phyloP scores from a whole-genome alignment of 1,140 invertebrate genomes.

The Aphis gossypii region DNA sequence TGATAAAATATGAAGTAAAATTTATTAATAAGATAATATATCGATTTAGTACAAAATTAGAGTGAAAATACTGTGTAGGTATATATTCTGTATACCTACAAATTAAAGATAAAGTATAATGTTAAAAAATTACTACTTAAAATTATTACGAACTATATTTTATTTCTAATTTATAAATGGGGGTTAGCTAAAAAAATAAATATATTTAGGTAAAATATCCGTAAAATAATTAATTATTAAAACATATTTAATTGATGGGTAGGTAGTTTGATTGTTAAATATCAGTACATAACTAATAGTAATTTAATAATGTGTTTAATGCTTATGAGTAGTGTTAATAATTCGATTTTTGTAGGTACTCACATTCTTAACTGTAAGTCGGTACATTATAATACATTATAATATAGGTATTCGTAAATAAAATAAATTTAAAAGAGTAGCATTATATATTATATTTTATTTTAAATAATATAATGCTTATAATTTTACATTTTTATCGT shows the following conservation, averaged over 20 bases:
- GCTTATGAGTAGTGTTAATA: too few species aligned
- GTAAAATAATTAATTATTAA: not conserved
- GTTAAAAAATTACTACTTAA: not conserved
- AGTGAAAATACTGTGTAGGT: not conserved
- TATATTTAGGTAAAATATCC: not conserved
- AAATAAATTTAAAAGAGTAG: too few species aligned
- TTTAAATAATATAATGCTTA: not conserved
- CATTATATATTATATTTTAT: too few species aligned
- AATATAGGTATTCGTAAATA: too few species aligned
- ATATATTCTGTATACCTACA: not conserved
- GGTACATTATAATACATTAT: too few species aligned
- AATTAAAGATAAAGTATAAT: not conserved
- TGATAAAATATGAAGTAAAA: not conserved
- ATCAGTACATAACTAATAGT: not conserved
- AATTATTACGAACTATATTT: not conserved
- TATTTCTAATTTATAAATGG: not conserved
- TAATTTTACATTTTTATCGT: not conserved
- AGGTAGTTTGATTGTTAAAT: not conserved
- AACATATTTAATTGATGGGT: not conserved
- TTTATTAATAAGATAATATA: not conserved
- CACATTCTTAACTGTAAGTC: too few species aligned
- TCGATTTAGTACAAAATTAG: not conserved
- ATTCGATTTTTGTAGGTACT: too few species aligned
- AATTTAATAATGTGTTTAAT: not conserved
- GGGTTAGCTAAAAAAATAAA: not conserved